These are phyloP conservation scores for Stomorhina lunata DNA, from an alignment of 2,888 invertebrate species.

Conservation along the genomic window DNA sequence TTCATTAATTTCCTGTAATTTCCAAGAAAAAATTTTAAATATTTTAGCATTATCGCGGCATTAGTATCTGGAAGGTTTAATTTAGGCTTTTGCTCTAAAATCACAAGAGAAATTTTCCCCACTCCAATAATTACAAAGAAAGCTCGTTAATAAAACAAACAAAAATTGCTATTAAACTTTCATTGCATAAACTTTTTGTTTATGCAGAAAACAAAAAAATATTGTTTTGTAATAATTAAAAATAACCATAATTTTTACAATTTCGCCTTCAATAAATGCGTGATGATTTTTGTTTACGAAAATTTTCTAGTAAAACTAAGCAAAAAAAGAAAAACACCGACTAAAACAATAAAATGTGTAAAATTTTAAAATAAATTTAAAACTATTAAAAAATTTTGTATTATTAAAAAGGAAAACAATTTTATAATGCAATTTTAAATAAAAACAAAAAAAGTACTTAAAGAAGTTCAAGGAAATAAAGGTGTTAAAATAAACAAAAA, in stretches of 20 bases:
- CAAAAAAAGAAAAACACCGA: neutral
- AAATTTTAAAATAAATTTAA: too few species aligned
- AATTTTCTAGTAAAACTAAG: too few species aligned
- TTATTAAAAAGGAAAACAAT: too few species aligned
- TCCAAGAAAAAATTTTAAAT: too few species aligned
- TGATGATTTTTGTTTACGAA: constrained; percentile 33
- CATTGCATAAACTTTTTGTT: neutral
- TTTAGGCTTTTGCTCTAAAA: too few species aligned
- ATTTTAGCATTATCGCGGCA: too few species aligned
- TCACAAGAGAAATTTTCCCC: neutral
- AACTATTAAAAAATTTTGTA: too few species aligned
- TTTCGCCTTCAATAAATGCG: constrained; percentile 38
- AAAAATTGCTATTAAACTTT: neutral
- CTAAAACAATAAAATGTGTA: constrained; percentile 2
- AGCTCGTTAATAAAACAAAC: neutral
- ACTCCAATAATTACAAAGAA: neutral
- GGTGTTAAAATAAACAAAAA: constrained; percentile 60
- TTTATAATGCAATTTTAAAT: too few species aligned
- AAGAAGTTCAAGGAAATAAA: constrained; percentile 59
- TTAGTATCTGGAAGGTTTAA: too few species aligned
- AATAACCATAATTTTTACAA: constrained; percentile 1
- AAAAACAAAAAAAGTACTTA: constrained; percentile 13
- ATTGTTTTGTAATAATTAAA: constrained; percentile 35
- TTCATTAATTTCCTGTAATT: too few species aligned
- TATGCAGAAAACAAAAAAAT: neutral